Conservation (phyloP, 2,797 vertebrate species). For the Meda fulgida region DNA sequence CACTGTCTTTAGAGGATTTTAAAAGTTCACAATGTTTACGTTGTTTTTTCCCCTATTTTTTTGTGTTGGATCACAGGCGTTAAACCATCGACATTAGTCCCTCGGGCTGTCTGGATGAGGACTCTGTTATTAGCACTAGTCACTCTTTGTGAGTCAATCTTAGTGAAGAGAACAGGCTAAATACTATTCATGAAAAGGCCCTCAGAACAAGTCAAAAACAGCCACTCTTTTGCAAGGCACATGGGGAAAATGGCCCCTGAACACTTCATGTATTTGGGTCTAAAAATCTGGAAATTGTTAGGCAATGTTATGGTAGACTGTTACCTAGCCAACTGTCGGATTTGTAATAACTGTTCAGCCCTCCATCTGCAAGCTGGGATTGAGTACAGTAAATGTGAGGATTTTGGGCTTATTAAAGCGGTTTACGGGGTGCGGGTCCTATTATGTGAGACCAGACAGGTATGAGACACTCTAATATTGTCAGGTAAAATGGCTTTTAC, state of each 20-base stretch:
- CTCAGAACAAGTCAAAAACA: conserved; percentile 33
- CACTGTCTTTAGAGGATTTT: conserved; percentile 9
- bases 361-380: conserved; percentile 21
- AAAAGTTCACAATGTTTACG: background rate
- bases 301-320: conserved; percentile 41
- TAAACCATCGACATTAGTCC: background rate
- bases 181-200: conserved; percentile 39
- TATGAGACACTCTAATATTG: background rate
- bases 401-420: conserved; percentile 30
- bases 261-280: conserved; percentile 46
- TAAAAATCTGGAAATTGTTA: conserved; percentile 52
- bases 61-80: conserved; percentile 7
- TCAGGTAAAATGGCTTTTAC: conserved; percentile 7
- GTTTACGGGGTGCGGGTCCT: background rate
- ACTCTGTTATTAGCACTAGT: conserved; percentile 38
- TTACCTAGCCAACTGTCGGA: conserved; percentile 47
- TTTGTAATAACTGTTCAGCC: conserved; percentile 39
- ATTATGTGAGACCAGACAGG: conserved; percentile 10
- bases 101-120: conserved; percentile 9
- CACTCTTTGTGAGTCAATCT: conserved; percentile 29
- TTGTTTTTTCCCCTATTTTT: background rate
- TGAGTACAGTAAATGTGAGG: conserved; percentile 4
- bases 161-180: conserved; percentile 3
- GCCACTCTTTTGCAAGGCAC: conserved; percentile 33
- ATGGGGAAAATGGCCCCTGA: conserved; percentile 33